Evolutionary conservation across 1,140 invertebrate species (phyloP), one percentile per base, ranked within the genome.

Genomic region (Bilobella aurantiaca): DNA sequence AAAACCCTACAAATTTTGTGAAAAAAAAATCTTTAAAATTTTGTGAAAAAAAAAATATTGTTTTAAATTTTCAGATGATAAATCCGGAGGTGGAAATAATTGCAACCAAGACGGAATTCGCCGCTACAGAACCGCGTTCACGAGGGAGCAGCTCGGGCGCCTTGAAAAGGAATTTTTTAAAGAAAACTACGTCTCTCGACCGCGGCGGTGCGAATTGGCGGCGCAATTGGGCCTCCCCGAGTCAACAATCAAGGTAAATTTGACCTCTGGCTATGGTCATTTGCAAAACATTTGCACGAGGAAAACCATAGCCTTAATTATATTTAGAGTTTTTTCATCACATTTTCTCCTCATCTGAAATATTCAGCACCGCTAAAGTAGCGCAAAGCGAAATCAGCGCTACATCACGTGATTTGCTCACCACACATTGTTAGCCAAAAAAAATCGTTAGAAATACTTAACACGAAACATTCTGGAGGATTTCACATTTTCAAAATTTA

Each of bases 161-260:
- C 79, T 99, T n/a, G 97, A 99, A 78, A 93, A 95, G 74, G 96
- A 99, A 77, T 99, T 99, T 77, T 84, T 86, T 74, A 88, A 92
- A 74, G 97, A 99, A 79, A 98, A 98, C 78, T 99, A 99, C 77
- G 94, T 99, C 0, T 96, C 91, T 0, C 80, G 96, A 57, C 95
- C 95, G 0, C 83, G 92, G 66, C 80, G 97, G 66, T 95, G 93
- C 76, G 96, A 99, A 77, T 77, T 99, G n/a, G 96, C 97, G 0
- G 83, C 89, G 1, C 87, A 95, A 72, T 81, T 99, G 18, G 88
- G 91, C 70, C 80, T 99, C 0, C 93, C 96, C 0, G 97, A 99
- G 78, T 91, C 90, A 14, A 99, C 96, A 0, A 99, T 99, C 65
- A 99, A 99, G 87, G 95, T 96, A 80, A 58, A 23, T 23, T 25